A percentile compares a stretch with the other conserved stretches of the same genome.
These are phyloP conservation scores for Arizona elegans DNA, from an alignment of 2,113 vertebrate genomes.

Conservation along the genomic window DNA sequence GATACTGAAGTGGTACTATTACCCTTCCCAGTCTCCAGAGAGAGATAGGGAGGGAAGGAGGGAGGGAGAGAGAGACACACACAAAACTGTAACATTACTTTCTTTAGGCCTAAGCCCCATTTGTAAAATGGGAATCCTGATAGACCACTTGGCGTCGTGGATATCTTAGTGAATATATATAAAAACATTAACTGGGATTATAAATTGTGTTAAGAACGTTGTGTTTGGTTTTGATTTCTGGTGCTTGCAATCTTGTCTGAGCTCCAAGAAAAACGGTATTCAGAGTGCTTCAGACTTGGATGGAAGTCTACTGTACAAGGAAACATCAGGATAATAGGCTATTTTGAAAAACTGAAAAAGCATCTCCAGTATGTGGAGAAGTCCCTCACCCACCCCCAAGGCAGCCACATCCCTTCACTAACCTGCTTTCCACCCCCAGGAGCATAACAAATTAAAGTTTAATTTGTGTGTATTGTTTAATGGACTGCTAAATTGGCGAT, in stretches of 20 bases:
- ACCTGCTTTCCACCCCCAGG: too few relatives aligned
- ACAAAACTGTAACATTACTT: neutral
- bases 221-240: neutral
- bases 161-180: neutral
- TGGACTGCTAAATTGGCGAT: too few relatives aligned
- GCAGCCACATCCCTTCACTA: too few relatives aligned
- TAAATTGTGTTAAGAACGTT: neutral
- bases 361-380: neutral
- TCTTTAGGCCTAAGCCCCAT: neutral
- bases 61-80: too few relatives aligned
- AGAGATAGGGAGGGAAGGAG: too few relatives aligned
- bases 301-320: neutral
- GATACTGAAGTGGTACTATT: too few relatives aligned
- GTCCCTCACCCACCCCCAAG: too few relatives aligned
- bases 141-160: neutral
- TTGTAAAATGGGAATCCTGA: neutral
- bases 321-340: neutral
- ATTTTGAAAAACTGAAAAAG: neutral
- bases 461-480: too few relatives aligned
- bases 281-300: neutral
- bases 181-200: neutral
- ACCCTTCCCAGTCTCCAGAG: too few relatives aligned
- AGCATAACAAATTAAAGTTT: too few relatives aligned
- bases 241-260: neutral
- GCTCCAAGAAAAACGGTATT: neutral